These are phyloP conservation scores for Sarcophaga carnaria DNA, from an alignment of 2,888 invertebrate genomes.

Conservation along the genomic window DNA sequence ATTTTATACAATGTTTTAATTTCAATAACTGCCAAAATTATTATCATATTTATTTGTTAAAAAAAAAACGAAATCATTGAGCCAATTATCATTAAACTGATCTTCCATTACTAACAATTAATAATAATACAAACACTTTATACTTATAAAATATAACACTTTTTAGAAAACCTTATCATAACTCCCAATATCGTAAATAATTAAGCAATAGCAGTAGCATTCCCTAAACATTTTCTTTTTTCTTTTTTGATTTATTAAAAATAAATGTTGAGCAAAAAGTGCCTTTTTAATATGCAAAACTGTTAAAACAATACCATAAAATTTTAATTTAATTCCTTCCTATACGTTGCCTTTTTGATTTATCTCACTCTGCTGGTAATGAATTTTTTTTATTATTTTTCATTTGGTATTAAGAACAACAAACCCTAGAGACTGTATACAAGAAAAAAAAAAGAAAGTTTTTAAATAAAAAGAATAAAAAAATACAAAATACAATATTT, in stretches of 20 bases:
- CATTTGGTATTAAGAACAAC: slow-evolving; percentile 43
- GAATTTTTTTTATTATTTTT: slow-evolving; percentile 13
- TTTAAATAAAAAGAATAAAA: slow-evolving; percentile 36
- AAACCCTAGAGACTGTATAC: slow-evolving; percentile 60
- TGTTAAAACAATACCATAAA: slow-evolving; percentile 20
- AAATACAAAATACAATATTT: slow-evolving; percentile 23
- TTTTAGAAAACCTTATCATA: slow-evolving; percentile 13
- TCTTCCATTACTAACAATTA: slow-evolving; percentile 56
- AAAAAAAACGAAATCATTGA: slow-evolving; percentile 1
- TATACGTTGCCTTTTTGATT: not conserved
- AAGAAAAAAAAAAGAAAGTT: slow-evolving; percentile 41
- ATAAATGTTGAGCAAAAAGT: slow-evolving; percentile 52
- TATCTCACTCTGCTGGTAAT: too few species aligned
- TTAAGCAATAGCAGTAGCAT: slow-evolving; percentile 16
- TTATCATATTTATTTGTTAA: not conserved
- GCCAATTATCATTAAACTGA: slow-evolving; percentile 49
- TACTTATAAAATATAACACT: not conserved
- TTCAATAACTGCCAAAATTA: slow-evolving; percentile 45
- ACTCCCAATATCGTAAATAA: not conserved
- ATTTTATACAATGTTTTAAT: not conserved
- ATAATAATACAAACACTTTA: slow-evolving; percentile 16
- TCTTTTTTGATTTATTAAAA: not conserved
- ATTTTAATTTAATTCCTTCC: slow-evolving; percentile 44
- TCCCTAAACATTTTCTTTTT: slow-evolving; percentile 1
- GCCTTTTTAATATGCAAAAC: slow-evolving; percentile 64